Conservation (phyloP, 2,797 vertebrate species). For the Lutjanus campechanus region DNA sequence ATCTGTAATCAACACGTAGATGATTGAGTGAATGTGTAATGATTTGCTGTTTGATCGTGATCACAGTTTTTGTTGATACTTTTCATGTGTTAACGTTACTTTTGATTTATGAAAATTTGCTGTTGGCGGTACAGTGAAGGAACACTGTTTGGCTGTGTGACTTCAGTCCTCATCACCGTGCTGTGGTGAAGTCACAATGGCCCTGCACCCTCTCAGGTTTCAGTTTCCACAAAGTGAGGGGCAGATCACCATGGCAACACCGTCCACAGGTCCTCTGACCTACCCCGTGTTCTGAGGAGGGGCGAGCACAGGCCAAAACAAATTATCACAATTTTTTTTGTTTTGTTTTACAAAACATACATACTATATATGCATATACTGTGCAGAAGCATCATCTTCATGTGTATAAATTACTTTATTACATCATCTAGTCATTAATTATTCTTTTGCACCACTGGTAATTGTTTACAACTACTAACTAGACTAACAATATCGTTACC, state of each 20-base stretch:
- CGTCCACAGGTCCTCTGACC: constrained; percentile 53
- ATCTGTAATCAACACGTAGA: constrained; percentile 14
- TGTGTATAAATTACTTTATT: too few relatives aligned
- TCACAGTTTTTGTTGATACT: neutral
- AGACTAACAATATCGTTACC: too few relatives aligned
- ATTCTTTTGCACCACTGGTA: too few relatives aligned
- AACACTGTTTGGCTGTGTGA: constrained; percentile 13
- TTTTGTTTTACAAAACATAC: too few relatives aligned
- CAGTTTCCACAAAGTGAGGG: constrained; percentile 78
- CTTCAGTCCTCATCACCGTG: constrained; percentile 11
- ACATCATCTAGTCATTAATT: too few relatives aligned
- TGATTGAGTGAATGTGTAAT: neutral
- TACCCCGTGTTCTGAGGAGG: constrained; percentile 18
- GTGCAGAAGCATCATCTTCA: too few relatives aligned
- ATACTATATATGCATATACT: too few relatives aligned
- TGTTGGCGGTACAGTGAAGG: neutral
- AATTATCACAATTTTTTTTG: neutral
- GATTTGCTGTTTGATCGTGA: neutral
- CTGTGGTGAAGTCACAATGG: constrained; percentile 49
- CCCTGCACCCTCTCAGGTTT: constrained; percentile 77
- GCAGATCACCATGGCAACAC: constrained; percentile 74
- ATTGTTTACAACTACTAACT: too few relatives aligned
- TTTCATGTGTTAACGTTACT: neutral
- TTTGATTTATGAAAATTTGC: neutral
- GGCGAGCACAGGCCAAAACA: neutral